A percentile compares a stretch with the other conserved stretches of the same genome.
These are phyloP conservation scores for Idris sp. DNA, from an alignment of 1,140 invertebrate genomes.

Conservation along the genomic window DNA sequence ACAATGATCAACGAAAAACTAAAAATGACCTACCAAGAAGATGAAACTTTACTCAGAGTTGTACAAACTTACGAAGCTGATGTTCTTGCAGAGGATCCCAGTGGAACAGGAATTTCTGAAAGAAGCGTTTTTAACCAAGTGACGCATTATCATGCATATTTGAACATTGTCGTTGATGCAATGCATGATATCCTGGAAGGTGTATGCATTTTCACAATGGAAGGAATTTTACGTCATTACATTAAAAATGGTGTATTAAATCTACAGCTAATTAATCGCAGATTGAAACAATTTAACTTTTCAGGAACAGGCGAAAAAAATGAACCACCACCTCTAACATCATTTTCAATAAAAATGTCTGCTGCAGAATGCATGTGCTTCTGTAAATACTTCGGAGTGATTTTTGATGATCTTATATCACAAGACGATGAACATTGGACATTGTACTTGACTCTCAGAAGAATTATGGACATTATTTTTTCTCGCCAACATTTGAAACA, in stretches of 20 bases:
- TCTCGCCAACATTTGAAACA: background rate
- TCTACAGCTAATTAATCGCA: constrained; percentile 10
- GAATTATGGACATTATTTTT: constrained; percentile 1
- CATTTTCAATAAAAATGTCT: background rate
- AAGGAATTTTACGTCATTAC: constrained; percentile 1
- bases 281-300: constrained; percentile 23
- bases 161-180: constrained; percentile 19
- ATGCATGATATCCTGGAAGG: constrained; percentile 39
- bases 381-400: background rate
- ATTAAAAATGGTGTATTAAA: constrained; percentile 10
- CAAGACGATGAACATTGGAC: background rate
- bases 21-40: too few relatives aligned
- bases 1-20: background rate
- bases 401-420: background rate
- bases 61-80: constrained; percentile 16
- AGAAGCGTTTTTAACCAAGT: background rate
- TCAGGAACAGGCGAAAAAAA: background rate
- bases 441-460: background rate
- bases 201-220: constrained; percentile 4
- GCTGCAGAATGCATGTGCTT: background rate
- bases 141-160: background rate
- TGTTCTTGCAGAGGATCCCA: background rate
- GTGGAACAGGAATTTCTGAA: background rate
- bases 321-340: constrained; percentile 1
- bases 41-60: too few relatives aligned